Evolutionary conservation across 2,797 vertebrate genomes (phyloP).

Genomic region (Lateolabrax maculatus): DNA sequence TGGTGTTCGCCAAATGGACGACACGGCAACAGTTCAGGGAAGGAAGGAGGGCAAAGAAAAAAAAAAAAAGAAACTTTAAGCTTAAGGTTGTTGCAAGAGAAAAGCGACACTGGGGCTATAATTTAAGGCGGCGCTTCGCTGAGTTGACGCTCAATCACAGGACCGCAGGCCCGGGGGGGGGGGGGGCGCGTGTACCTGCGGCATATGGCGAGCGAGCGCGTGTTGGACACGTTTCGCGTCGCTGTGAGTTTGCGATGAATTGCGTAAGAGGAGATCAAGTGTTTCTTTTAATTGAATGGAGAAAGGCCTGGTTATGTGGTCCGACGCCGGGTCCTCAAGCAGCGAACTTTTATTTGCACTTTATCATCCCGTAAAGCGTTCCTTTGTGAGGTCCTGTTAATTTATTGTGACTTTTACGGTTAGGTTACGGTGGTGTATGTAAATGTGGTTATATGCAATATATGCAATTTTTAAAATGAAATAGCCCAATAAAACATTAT

Average conservation of each 20-base stretch:
- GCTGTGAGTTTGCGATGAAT: slow-evolving; percentile 47
- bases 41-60: background rate
- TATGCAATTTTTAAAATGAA: background rate
- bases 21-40: slow-evolving; percentile 45
- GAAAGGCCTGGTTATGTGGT: background rate
- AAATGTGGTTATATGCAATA: background rate
- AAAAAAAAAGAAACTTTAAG: too few relatives aligned
- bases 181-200: slow-evolving; percentile 86
- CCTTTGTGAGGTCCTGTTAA: background rate
- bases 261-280: slow-evolving; percentile 31
- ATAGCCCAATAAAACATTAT: background rate
- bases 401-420: background rate
- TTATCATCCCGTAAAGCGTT: background rate
- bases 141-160: slow-evolving; percentile 19
- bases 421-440: background rate
- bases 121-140: slow-evolving; percentile 32
- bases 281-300: slow-evolving; percentile 21
- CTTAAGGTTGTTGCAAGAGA: slow-evolving; percentile 20
- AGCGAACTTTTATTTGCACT: background rate
- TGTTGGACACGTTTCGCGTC: slow-evolving; percentile 76
- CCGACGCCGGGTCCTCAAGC: background rate
- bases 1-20: slow-evolving; percentile 56
- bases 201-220: slow-evolving; percentile 92
- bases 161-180: slow-evolving; percentile 82
- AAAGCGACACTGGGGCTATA: background rate